These are phyloP conservation scores for Oncorhynchus nerka DNA, from an alignment of 2,113 vertebrate species.

Conservation along the genomic window DNA sequence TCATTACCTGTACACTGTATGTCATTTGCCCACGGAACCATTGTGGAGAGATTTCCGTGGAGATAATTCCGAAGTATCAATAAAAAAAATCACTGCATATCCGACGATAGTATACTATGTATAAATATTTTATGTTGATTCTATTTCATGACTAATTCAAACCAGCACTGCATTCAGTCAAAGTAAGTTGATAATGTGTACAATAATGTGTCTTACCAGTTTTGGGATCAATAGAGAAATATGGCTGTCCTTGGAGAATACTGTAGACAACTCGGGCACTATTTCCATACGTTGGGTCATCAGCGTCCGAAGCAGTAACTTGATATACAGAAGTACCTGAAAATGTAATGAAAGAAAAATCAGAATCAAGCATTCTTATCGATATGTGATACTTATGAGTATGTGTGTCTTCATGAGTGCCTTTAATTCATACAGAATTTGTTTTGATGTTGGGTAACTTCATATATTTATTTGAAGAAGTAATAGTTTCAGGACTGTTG, in stretches of 20 bases:
- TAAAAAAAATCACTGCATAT: too few relatives aligned
- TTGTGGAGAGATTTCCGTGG: background rate
- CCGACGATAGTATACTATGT: too few relatives aligned
- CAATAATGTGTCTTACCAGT: constrained; percentile 76
- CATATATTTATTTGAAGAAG: too few relatives aligned
- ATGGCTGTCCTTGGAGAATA: constrained; percentile 96
- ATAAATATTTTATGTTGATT: too few relatives aligned
- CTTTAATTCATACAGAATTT: too few relatives aligned
- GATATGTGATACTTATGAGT: background rate
- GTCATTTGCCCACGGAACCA: too few relatives aligned
- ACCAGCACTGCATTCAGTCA: background rate
- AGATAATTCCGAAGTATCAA: background rate
- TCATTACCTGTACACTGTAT: too few relatives aligned
- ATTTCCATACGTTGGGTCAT: constrained; percentile 96
- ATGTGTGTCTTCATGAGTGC: too few relatives aligned
- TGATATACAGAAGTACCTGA: constrained; percentile 92
- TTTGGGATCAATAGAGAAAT: constrained; percentile 96
- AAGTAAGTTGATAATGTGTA: background rate
- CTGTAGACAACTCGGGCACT: constrained; percentile 97
- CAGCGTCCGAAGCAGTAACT: constrained; percentile 93
- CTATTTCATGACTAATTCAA: background rate
- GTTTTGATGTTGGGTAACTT: too few relatives aligned
- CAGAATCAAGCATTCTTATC: background rate
- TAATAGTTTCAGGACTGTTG: too few relatives aligned
- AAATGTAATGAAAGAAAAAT: background rate